phyloP scores from a whole-genome alignment of 2,888 invertebrate genomes.

The Nezara viridula region DNA sequence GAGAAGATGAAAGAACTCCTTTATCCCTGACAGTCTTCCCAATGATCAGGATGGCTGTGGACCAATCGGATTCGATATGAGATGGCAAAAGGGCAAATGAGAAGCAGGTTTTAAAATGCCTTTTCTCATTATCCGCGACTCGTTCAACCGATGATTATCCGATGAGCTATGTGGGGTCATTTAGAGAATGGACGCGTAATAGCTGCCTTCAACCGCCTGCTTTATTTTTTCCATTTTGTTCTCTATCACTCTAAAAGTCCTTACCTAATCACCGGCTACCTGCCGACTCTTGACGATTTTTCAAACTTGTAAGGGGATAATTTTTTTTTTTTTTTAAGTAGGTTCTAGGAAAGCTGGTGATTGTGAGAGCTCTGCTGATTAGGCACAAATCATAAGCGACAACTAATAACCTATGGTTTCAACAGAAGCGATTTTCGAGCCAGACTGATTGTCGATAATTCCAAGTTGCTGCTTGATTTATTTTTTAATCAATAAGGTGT shows the following conservation, averaged over 20 bases:
- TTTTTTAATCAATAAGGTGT: too few species aligned
- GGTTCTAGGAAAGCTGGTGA: slow-evolving; percentile 20
- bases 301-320: neutral
- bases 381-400: neutral
- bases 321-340: slow-evolving; percentile 26
- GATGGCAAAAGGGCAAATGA: slow-evolving; percentile 44
- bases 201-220: neutral
- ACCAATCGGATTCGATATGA: slow-evolving; percentile 24
- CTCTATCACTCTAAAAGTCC: slow-evolving; percentile 45
- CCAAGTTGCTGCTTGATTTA: neutral
- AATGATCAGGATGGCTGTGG: neutral
- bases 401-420: neutral
- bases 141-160: neutral
- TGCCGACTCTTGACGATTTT: neutral
- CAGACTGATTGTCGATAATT: neutral
- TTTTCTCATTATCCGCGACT: slow-evolving; percentile 16
- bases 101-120: slow-evolving; percentile 48
- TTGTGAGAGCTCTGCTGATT: slow-evolving; percentile 23
- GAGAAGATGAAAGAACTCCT: slow-evolving; percentile 10
- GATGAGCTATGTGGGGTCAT: slow-evolving; percentile 43
- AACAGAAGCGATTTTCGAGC: neutral
- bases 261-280: slow-evolving; percentile 34
- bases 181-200: slow-evolving; percentile 13
- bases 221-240: slow-evolving; percentile 42
- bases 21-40: neutral